Base-by-base conservation (phyloP, 2,888 invertebrate species). In the Fissipunctia ypsillon region DNA sequence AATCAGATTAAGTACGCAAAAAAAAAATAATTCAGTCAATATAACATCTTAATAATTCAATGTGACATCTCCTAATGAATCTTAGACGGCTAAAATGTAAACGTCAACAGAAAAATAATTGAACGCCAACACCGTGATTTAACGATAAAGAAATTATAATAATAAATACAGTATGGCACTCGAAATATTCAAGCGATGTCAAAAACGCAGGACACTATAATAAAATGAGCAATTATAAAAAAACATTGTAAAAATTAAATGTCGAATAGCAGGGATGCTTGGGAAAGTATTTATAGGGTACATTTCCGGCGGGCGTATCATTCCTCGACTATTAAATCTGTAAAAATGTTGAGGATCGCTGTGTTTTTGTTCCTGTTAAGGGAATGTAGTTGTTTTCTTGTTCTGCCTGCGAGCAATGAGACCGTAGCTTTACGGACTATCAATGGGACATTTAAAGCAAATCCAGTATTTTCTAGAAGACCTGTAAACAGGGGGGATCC, bases 171-270 rank as follows among this genome's bases (percentile, higher is more conserved):
- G 35, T 25, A 60, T 52, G 54, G 54, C 57, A 73, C 73, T 83
- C 31, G 22, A 73, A 73, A 77, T 60, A 79, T 83, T 86, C 66
- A 22, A 70, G 61, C 48, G 67, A 83, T 61, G 80, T 80, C 68
- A 76, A 80, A 73, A 78, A 75, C 68, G 69, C 74, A 59, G 41
- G 61, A 80, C 64, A 73, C 48, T 63, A 25, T 22, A 75, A 66
- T 83, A 66, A 80, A 76, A 84, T 74, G 35, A 43, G 73, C 69
- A 61, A 69, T n/a, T 83, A 84, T 84, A 85, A 76, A 80, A 66
- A 76, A 80, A 66, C 28, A 66, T 73, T 54, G 54, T 81, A 74
- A 80, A n/a, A n/a, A n/a, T n/a, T n/a, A n/a, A 82, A 79, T 69
- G 59, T 60, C 67, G 68, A 80, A 82, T 83, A 76, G 12, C 68